Percentiles rank a stretch among this genome's conserved stretches.
These are phyloP conservation scores for Arion vulgaris DNA, from an alignment of 1,140 invertebrate species.

Conservation along the genomic window DNA sequence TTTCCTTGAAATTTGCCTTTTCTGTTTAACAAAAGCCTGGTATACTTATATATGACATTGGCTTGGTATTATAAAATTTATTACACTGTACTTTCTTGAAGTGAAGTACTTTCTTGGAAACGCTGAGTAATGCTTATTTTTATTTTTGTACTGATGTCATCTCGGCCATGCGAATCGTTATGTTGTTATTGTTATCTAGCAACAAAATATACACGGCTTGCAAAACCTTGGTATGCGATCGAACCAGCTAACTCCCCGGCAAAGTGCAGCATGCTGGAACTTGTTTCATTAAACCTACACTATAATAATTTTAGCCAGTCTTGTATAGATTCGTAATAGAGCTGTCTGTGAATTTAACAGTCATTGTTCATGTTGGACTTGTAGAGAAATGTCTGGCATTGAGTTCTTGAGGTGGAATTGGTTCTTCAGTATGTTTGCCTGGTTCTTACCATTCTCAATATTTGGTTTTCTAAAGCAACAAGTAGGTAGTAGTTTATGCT, in stretches of 20 bases:
- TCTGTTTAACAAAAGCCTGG: neutral
- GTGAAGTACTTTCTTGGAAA: slow-evolving; percentile 12
- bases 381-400: neutral
- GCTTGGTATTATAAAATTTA: neutral
- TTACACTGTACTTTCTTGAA: neutral
- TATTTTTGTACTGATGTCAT: neutral
- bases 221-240: neutral
- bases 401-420: neutral
- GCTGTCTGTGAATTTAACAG: neutral
- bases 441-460: neutral
- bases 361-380: neutral
- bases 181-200: slow-evolving; percentile 25
- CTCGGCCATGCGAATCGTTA: neutral
- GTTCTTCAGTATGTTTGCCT: neutral
- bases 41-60: neutral
- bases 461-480: neutral
- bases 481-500: neutral
- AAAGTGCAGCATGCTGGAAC: slow-evolving; percentile 19
- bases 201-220: slow-evolving; percentile 2
- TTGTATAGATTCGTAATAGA: neutral
- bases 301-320: neutral
- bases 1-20: no score
- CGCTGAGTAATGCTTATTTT: neutral
- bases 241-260: slow-evolving; percentile 19
- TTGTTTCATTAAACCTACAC: neutral